Percentiles rank a stretch among this genome's conserved stretches.
These are phyloP conservation scores for Neoitamus cyanurus DNA, from an alignment of 2,888 invertebrate species.

Conservation along the genomic window DNA sequence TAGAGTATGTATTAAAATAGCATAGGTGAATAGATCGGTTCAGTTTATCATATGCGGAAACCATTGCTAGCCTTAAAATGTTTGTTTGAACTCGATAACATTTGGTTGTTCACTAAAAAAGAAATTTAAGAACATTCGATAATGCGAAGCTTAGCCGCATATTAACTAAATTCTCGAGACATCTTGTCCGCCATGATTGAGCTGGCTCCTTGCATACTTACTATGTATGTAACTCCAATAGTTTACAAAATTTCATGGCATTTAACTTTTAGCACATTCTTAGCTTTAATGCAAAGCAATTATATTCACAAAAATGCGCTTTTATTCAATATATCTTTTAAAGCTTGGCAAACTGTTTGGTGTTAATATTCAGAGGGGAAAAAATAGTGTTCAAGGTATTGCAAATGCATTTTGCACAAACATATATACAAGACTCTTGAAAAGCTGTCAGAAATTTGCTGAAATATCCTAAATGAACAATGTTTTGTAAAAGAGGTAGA, in stretches of 20 bases:
- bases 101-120: background rate
- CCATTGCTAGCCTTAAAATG: background rate
- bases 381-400: slow-evolving; percentile 34
- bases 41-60: too few species aligned
- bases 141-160: background rate
- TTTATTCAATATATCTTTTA: background rate
- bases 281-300: background rate
- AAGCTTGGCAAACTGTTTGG: slow-evolving; percentile 12
- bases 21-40: too few species aligned
- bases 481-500: slow-evolving; percentile 2
- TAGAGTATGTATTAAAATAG: too few species aligned
- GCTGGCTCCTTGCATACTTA: background rate
- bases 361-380: background rate
- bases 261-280: background rate
- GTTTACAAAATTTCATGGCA: background rate
- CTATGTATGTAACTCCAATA: background rate
- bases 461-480: background rate
- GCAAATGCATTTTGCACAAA: slow-evolving; percentile 44
- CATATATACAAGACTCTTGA: slow-evolving; percentile 40
- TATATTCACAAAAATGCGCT: background rate
- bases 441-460: slow-evolving; percentile 38
- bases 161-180: background rate
- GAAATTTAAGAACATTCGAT: background rate
- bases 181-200: background rate
- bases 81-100: background rate